Evolutionary conservation across 2,888 invertebrate genomes (phyloP), one percentile per base, ranked within the genome.

Genomic region (Hirtodrosophila trivittata): DNA sequence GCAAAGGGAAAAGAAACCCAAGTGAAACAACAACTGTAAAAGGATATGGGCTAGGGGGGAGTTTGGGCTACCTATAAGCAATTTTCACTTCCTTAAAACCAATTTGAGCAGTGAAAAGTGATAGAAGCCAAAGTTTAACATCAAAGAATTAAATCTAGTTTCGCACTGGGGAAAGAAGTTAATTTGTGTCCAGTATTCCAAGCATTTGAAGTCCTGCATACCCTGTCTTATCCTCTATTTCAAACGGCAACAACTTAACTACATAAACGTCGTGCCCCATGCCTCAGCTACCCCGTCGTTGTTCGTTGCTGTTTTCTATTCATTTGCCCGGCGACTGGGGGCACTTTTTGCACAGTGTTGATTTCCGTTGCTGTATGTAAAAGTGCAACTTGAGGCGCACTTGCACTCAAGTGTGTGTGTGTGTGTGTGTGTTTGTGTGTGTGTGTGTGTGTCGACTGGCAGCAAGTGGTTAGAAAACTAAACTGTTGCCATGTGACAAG

Each of bases 401-500:
- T 80, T 57, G 52, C 75, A 49, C 49, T 74, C 64, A 56, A 74
- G 69, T 69, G 67, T 62, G 66, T 67, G 59, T 51, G 33, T 47
- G 28, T 60, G 52, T 45, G 38, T 41, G 49, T 62, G 51, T 56
- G 41, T 52, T 28, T 43, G 46, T 54, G 52, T 46, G 55, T 49
- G 56, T 25, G 26, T 47, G 47, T 60, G 50, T 55, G 39, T 66
- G 68, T 59, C 38, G 45, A 60, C 63, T 73, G 70, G 74, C 77
- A 69, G 75, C 73, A 75, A 74, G 77, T 86, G 75, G 80, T 83
- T 78, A 75, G 73, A 73, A 83, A 86, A 86, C 80, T 81, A 83
- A 83, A 86, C 82, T 83, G 82, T 83, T 82, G 82, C 87, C 85
- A 83, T 83, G 82, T 83, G 85, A 85, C 82, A 83, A 83, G 82